Conservation (phyloP, 2,113 vertebrate species). For the Sclerurus mexicanus region DNA sequence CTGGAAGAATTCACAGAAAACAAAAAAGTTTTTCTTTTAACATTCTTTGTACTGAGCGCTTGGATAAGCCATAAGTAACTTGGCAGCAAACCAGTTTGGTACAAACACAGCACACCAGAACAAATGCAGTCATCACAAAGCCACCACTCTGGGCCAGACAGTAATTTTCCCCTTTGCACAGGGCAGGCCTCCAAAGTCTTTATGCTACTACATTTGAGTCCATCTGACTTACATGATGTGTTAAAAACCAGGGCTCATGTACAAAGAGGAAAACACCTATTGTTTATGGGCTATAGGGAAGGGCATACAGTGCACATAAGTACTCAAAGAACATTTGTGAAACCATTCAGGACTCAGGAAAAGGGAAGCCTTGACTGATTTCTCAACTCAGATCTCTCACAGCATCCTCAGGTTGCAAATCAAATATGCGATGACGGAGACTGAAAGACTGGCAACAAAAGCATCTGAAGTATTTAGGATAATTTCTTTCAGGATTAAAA, state of each 20-base stretch:
- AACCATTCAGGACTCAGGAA: neutral
- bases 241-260: neutral
- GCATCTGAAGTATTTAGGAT: neutral
- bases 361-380: neutral
- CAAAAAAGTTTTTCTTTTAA: conserved; percentile 39
- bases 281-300: neutral
- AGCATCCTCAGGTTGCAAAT: neutral
- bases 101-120: conserved; percentile 25
- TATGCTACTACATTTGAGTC: neutral
- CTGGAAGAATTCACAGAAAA: conserved; percentile 16
- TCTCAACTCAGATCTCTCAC: neutral
- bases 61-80: conserved; percentile 46
- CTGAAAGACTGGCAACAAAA: neutral
- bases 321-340: neutral
- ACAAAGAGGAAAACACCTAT: neutral
- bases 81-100: conserved; percentile 41
- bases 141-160: conserved; percentile 14
- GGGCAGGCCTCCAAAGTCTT: conserved; percentile 39
- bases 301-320: neutral
- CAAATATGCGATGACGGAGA: neutral
- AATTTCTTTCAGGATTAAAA: neutral
- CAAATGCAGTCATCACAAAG: conserved; percentile 50
- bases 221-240: neutral
- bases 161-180: conserved; percentile 21
- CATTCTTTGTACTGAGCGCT: conserved; percentile 11